Conservation (phyloP, 2,113 vertebrate species). For the Alexandromys fortis region DNA sequence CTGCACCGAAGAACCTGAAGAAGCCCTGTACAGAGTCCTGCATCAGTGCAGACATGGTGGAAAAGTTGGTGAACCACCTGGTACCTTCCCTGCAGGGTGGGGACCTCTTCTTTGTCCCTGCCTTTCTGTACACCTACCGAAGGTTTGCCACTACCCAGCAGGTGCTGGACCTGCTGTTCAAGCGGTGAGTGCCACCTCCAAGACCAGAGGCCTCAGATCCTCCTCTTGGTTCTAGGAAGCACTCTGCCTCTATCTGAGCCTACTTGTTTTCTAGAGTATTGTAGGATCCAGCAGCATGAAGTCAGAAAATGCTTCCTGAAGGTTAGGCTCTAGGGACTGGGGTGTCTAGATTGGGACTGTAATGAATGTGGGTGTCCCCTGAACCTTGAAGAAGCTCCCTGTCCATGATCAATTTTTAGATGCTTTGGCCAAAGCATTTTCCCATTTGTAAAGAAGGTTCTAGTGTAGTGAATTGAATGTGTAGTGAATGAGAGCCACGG, state of each 20-base stretch:
- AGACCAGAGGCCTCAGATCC: fast-evolving
- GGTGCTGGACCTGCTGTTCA: neutral
- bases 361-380: fast-evolving
- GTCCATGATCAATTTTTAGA: fast-evolving
- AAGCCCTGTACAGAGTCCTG: neutral
- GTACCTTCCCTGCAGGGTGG: neutral
- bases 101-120: neutral
- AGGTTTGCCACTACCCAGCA: neutral
- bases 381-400: fast-evolving
- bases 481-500: too few relatives aligned
- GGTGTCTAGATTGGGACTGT: too few relatives aligned
- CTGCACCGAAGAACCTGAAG: neutral
- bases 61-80: neutral
- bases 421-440: neutral
- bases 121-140: neutral
- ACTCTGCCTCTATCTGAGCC: neutral
- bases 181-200: neutral
- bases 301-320: fast-evolving
- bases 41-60: neutral
- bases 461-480: neutral
- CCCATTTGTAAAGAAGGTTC: neutral
- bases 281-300: neutral
- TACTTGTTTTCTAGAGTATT: too few relatives aligned
- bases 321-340: fast-evolving
- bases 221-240: fast-evolving